phyloP scores from a whole-genome alignment of 2,113 vertebrate species.

The Nibea albiflora region DNA sequence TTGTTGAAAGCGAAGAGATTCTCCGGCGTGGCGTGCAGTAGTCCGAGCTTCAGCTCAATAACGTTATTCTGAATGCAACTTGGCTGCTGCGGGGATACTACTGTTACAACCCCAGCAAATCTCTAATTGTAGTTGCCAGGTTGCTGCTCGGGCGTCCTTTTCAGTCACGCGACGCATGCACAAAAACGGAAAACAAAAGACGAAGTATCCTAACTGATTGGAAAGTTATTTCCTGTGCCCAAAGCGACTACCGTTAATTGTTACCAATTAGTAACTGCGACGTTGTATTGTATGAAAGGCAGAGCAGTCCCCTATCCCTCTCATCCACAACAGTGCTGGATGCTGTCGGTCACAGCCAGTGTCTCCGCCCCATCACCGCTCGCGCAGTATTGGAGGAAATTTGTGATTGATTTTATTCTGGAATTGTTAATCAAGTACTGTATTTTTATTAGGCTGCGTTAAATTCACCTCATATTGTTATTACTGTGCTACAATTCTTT shows the following conservation, averaged over 20 bases:
- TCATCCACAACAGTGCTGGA: slow-evolving; percentile 67
- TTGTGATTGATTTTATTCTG: background rate
- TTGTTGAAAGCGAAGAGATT: slow-evolving; percentile 22
- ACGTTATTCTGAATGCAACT: slow-evolving; percentile 48
- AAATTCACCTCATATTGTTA: background rate
- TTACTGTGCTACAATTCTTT: background rate
- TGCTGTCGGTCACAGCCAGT: slow-evolving; percentile 59
- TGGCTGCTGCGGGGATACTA: slow-evolving; percentile 54
- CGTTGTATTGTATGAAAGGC: slow-evolving; percentile 40
- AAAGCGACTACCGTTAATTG: background rate
- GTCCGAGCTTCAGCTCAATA: slow-evolving; percentile 50
- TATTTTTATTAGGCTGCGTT: background rate
- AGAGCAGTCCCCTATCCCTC: slow-evolving; percentile 57
- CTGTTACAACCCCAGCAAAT: slow-evolving; percentile 34
- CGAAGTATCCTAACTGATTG: background rate
- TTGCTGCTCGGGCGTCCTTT: background rate
- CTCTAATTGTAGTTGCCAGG: slow-evolving; percentile 22
- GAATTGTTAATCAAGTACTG: background rate
- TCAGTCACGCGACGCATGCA: slow-evolving; percentile 5
- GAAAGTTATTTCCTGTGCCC: slow-evolving; percentile 44
- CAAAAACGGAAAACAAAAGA: background rate
- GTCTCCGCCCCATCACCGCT: slow-evolving; percentile 73
- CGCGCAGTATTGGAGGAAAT: slow-evolving; percentile 21
- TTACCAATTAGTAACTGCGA: slow-evolving; percentile 25
- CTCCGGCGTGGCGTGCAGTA: slow-evolving; percentile 43